These are phyloP conservation scores for Podarcis muralis DNA, from an alignment of 2,113 vertebrate species.

Conservation along the genomic window DNA sequence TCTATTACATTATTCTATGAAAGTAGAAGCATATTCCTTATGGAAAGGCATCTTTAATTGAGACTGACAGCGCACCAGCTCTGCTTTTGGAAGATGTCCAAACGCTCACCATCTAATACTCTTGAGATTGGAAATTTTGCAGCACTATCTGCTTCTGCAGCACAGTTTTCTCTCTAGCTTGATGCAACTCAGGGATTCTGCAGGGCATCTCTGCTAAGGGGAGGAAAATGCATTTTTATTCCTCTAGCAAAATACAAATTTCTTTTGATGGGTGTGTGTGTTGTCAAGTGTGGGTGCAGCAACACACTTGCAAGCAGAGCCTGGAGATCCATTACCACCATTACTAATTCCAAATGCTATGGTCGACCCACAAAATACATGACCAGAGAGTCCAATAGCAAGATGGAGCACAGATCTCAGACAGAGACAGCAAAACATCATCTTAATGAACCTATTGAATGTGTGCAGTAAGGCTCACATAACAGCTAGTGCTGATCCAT, in stretches of 20 bases:
- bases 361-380: slow-evolving; percentile 46
- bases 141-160: slow-evolving; percentile 40
- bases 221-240: slow-evolving; percentile 37
- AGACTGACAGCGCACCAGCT: slow-evolving; percentile 39
- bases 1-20: no score
- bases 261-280: neutral
- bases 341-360: neutral
- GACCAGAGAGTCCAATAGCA: slow-evolving; percentile 53
- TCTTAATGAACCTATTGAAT: slow-evolving; percentile 59
- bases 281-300: neutral
- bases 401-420: slow-evolving; percentile 54
- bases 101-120: neutral
- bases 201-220: neutral
- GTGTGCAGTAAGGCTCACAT: slow-evolving; percentile 53
- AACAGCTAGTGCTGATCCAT: slow-evolving; percentile 64
- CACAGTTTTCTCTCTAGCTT: slow-evolving; percentile 42
- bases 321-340: slow-evolving; percentile 6
- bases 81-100: slow-evolving; percentile 1
- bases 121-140: slow-evolving; percentile 19
- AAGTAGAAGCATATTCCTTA: neutral
- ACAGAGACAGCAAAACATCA: slow-evolving; percentile 65
- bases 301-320: neutral
- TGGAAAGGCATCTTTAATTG: slow-evolving; percentile 33
- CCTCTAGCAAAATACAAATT: slow-evolving; percentile 43
- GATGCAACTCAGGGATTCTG: neutral